Percentiles rank a stretch among this genome's conserved stretches.
phyloP scores from a whole-genome alignment of 2,888 invertebrate species.

The Hirtodrosophila cameraria region DNA sequence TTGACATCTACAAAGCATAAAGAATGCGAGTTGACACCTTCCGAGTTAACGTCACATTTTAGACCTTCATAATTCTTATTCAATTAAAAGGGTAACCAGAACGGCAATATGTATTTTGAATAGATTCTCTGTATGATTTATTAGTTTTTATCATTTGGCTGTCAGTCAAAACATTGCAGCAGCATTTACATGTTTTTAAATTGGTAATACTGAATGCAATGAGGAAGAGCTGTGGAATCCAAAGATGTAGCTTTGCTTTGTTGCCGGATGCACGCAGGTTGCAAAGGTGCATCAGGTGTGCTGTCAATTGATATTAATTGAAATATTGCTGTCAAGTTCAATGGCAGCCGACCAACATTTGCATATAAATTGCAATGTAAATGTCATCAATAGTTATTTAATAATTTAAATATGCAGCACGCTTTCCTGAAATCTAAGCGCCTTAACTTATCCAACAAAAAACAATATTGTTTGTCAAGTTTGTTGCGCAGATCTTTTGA shows the following conservation, averaged over 20 bases:
- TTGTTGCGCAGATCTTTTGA: conserved; percentile 60
- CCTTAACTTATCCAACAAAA: conserved; percentile 37
- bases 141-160: conserved; percentile 1
- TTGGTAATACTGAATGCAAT: conserved; percentile 50
- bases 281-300: conserved; percentile 8
- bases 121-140: conserved; percentile 6
- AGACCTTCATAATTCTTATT: no score
- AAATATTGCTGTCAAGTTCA: conserved; percentile 59
- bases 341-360: conserved; percentile 40
- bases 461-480: conserved; percentile 2
- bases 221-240: conserved; percentile 59
- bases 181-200: conserved; percentile 21
- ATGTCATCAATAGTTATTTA: conserved; percentile 1
- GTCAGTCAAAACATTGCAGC: conserved; percentile 11
- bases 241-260: conserved; percentile 39
- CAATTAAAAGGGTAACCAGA: background rate
- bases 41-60: no score
- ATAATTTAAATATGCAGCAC: background rate
- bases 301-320: conserved; percentile 44
- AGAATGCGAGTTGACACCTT: conserved; percentile 2
- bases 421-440: no score
- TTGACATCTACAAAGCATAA: conserved; percentile 26
- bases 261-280: conserved; percentile 63
- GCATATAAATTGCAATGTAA: conserved; percentile 65
- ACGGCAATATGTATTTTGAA: background rate